A percentile compares a stretch with the other conserved stretches of the same genome.
Conservation (phyloP, 2,113 vertebrate genomes). For the Aix galericulata region DNA sequence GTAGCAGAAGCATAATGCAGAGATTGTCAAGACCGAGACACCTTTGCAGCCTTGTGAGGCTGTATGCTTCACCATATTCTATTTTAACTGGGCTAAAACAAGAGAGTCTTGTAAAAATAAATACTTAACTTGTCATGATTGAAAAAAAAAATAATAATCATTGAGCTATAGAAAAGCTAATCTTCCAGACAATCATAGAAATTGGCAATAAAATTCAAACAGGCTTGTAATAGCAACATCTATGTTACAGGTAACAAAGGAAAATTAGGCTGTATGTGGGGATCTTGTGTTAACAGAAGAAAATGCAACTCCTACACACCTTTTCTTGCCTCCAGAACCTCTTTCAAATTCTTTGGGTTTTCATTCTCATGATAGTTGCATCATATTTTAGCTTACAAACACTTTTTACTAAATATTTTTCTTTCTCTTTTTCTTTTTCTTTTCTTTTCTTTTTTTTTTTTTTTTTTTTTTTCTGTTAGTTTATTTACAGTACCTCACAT, state of each 20-base stretch:
- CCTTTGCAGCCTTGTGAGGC: neutral
- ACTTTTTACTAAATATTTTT: neutral
- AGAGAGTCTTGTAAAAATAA: neutral
- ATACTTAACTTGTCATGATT: neutral
- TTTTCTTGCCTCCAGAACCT: neutral
- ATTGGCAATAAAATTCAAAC: neutral
- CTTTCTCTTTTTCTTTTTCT: neutral
- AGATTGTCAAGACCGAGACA: neutral
- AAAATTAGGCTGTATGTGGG: slow-evolving; percentile 14
- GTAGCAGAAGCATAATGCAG: neutral
- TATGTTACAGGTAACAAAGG: neutral
- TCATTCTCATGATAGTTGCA: neutral
- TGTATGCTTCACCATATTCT: neutral
- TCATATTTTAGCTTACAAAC: neutral
- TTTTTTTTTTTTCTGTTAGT: neutral
- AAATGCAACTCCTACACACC: slow-evolving; percentile 15
- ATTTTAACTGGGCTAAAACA: neutral
- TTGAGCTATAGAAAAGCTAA: neutral
- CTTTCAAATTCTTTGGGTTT: neutral
- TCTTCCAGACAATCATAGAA: slow-evolving; percentile 10
- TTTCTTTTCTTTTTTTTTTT: neutral
- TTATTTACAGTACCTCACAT: neutral
- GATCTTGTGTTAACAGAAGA: neutral
- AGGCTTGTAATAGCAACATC: neutral
- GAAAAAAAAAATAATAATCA: neutral